These are phyloP conservation scores for Crax fasciolata DNA, from an alignment of 2,797 vertebrate genomes.

Conservation along the genomic window DNA sequence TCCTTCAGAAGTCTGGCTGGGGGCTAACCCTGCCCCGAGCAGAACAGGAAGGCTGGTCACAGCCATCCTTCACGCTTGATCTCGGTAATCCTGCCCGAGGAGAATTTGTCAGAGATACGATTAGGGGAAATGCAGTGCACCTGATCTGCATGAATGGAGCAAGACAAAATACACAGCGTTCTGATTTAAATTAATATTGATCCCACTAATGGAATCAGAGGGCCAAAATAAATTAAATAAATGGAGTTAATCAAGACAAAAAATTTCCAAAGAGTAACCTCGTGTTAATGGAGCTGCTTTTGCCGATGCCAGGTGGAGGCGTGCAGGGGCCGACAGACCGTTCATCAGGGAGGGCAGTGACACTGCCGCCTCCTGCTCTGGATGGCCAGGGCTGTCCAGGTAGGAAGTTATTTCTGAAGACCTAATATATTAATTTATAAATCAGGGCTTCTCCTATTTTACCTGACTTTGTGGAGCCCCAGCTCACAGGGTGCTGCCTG, in stretches of 20 bases:
- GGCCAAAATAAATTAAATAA: constrained; percentile 76
- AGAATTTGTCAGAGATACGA: constrained; percentile 13
- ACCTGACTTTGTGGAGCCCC: not conserved
- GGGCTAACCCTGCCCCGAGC: not conserved
- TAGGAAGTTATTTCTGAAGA: not conserved
- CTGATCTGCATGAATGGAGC: constrained; percentile 49
- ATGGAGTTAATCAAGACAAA: constrained; percentile 73
- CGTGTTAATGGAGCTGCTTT: constrained; percentile 37
- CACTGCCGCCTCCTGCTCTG: not conserved
- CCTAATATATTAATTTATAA: not conserved
- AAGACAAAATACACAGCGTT: constrained; percentile 53
- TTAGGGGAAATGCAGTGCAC: not conserved
- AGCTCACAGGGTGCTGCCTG: not conserved
- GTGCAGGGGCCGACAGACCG: not conserved
- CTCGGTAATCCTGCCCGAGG: not conserved
- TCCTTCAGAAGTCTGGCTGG: not conserved
- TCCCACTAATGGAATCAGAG: constrained; percentile 74
- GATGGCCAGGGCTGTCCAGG: not conserved
- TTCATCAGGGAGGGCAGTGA: not conserved
- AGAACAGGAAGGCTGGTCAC: not conserved
- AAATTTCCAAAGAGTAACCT: constrained; percentile 24
- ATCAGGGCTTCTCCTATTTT: not conserved
- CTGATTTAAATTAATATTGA: constrained; percentile 78
- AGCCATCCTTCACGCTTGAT: not conserved
- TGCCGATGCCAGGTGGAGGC: constrained; percentile 47